Base-by-base conservation (phyloP, 2,888 invertebrate genomes). In the Scaptomyza polygonia region DNA sequence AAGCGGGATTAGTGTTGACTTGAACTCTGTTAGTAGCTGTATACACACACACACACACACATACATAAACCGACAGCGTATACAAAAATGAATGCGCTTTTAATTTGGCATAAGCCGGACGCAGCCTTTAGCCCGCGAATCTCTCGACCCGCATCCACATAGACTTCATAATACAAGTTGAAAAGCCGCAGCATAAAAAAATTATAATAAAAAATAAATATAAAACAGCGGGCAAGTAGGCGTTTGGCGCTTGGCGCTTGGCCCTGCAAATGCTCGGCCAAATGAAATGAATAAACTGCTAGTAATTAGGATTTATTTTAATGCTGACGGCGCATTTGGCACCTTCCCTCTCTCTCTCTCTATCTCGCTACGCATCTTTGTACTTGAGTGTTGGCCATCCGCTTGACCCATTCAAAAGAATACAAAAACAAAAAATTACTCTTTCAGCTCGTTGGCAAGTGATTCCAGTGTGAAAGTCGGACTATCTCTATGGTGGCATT, bases 291-390 rank as follows among this genome's bases (percentile, higher is more conserved):
- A 88, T 88, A 82, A 84, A 86, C 81, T 82, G 79, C 80, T 77
- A 77, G 86, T 87, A 87, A 87, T 88, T 87, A 88, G 89, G 88
- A 87, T 81, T 88, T 80, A 88, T 85, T 87, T 86, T 83, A 76
- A 79, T 79, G 77, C 84, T 73, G 54, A 55, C 42, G 67, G 73
- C 72, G 61, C 70, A 59, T 67, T 78, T 74, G 64, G 61, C 64
- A 59, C 62, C 64, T 52, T 43, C 56, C 43, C 12, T 12, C 14
- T 3, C 48, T 40, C n/a, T 34, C 34, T 21, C 32, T 40, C 40
- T 42, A 21, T 21, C 32, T 40, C 40, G 21, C 5, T 39, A 6
- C n/a, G n/a, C 34, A 5, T 53, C 65, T 59, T 67, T 67, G 65
- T 59, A 59, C 65, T 51, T 48, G 66, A 68, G 66, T 79, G 82